Base-by-base conservation (phyloP, 2,888 invertebrate species). In the Pomacea canaliculata region DNA sequence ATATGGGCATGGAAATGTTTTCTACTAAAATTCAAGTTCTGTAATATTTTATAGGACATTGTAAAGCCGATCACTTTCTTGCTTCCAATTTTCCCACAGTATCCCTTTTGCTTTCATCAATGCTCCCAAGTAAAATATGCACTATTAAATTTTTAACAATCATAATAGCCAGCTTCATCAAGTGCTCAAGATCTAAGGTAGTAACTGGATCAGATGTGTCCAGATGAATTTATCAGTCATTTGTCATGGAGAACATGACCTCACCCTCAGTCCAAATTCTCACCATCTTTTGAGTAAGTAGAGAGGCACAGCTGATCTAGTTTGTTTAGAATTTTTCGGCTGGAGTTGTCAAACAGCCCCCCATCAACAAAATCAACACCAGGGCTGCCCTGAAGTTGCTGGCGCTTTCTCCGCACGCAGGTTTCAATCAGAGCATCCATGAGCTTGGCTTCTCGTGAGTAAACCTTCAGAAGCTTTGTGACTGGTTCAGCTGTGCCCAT, bases 381-480 rank as follows among this genome's bases (percentile, higher is more conserved):
- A 69, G 73, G 37, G n/a, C 65, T 70, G 13, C 37, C 23, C 48
- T 67, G 66, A 37, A 59, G 66, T 10, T 73, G 66, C 49, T 80
- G 73, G 48, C 80, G 73, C 74, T 87, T 87, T 70, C 84, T 78
- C 59, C 83, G 82, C 7, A 88, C 87, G 83, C 85, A 86, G 1
- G 87, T 84, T 71, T 86, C 85, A 60, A 90, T 89, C 73, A 90
- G 78, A 1, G 89, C 89, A 83, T 89, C 86, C 89, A 90, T 90
- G 78, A 90, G 80, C 77, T 83, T 83, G 37, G 89, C 88, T 89
- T 93, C 93, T 88, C 92, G 92, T 10, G 94, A 94, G 86, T 92
- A 93, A 63, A 93, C 91, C 87, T 93, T 93, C 69, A 97, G 92
- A 86, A 97, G 94, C 91, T 96, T 96, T 63, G 95, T 95, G 62